Evolutionary conservation across 2,888 invertebrate species (phyloP).

Genomic region (Agrypnus murinus): DNA sequence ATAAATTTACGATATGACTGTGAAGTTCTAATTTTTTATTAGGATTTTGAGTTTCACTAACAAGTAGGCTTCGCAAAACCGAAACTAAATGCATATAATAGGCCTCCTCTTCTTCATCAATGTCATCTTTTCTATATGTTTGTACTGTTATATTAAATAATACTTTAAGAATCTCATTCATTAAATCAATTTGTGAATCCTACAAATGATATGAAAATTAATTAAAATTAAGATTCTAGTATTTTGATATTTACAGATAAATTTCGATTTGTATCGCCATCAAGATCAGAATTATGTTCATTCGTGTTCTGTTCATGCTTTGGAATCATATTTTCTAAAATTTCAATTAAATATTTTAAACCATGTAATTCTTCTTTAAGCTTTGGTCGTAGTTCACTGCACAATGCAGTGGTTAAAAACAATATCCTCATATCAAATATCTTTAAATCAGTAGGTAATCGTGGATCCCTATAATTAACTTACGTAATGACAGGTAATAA

Average conservation of each 20-base stretch:
- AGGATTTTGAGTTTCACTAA: conserved; percentile 74
- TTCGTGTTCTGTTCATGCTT: conserved; percentile 63
- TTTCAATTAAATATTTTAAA: conserved; percentile 79
- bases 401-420: conserved; percentile 91
- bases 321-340: conserved; percentile 78
- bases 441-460: conserved; percentile 82
- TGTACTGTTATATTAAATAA: conserved; percentile 84
- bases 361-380: conserved; percentile 82
- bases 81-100: conserved; percentile 83
- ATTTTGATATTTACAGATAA: conserved; percentile 1
- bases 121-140: conserved; percentile 66
- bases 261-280: not conserved
- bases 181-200: conserved; percentile 78
- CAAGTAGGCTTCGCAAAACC: conserved; percentile 81
- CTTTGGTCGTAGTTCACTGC: conserved; percentile 79
- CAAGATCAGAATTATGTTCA: conserved; percentile 31
- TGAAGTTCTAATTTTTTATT: conserved; percentile 81
- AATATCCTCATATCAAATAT: conserved; percentile 91
- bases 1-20: conserved; percentile 87
- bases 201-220: conserved; percentile 59
- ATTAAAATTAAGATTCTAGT: not conserved
- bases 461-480: conserved; percentile 71
- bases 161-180: conserved; percentile 85
- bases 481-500: no score
- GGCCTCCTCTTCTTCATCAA: conserved; percentile 80